A percentile compares a stretch with the other conserved stretches of the same genome.
These are phyloP conservation scores for Cosmia trapezina DNA, from an alignment of 2,888 invertebrate species.

Conservation along the genomic window DNA sequence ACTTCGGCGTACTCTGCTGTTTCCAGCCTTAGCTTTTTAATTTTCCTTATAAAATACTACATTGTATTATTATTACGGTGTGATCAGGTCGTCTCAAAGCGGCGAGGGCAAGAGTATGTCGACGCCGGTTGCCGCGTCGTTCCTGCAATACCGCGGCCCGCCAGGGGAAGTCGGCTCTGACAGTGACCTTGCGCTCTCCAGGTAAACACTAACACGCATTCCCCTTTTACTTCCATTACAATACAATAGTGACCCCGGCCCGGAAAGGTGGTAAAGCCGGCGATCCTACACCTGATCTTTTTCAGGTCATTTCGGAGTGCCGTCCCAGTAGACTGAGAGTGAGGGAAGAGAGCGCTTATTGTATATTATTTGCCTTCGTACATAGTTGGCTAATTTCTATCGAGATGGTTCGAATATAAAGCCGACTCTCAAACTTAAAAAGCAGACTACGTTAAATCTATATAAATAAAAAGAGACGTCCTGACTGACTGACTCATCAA, in stretches of 20 bases:
- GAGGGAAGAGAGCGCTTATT: not conserved
- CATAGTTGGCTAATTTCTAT: not conserved
- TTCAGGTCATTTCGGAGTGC: not conserved
- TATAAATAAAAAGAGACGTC: too few relatives aligned
- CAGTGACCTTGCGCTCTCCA: constrained; percentile 85
- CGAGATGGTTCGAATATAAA: not conserved
- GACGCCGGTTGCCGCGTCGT: constrained; percentile 86
- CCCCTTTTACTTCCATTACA: not conserved
- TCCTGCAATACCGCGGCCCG: constrained; percentile 88
- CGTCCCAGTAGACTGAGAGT: not conserved
- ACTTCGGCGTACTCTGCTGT: too few relatives aligned
- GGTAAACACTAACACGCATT: constrained; percentile 66
- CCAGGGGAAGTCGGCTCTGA: constrained; percentile 88
- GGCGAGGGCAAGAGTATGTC: constrained; percentile 75
- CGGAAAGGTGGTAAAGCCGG: not conserved
- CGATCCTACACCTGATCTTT: too few relatives aligned
- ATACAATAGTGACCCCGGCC: not conserved
- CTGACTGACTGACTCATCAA: too few relatives aligned
- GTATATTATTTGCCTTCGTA: not conserved
- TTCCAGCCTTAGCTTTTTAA: too few relatives aligned
- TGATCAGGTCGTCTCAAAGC: constrained; percentile 60
- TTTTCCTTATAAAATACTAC: not conserved
- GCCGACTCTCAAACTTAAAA: not conserved
- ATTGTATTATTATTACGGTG: constrained; percentile 3
- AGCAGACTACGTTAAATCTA: too few relatives aligned